phyloP scores from a whole-genome alignment of 2,888 invertebrate species.

The Metalampra italica region DNA sequence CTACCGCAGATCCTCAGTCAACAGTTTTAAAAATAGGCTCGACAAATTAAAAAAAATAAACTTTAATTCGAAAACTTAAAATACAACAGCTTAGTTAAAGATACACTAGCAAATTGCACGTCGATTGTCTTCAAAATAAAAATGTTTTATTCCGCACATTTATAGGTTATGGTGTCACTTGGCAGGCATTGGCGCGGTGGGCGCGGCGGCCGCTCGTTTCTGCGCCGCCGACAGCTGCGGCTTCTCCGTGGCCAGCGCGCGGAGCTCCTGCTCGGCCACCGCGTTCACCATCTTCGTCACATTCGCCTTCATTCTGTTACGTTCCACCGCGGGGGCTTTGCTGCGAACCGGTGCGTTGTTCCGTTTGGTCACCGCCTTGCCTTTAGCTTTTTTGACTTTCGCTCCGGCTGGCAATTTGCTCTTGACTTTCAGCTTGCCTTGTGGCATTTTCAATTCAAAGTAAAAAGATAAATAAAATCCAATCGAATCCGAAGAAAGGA shows the following conservation, averaged over 20 bases:
- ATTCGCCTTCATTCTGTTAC: conserved; percentile 81
- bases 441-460: conserved; percentile 77
- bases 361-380: conserved; percentile 77
- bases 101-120: too few relatives aligned
- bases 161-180: conserved; percentile 29
- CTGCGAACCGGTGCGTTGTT: conserved; percentile 82
- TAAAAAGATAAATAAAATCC: conserved; percentile 1
- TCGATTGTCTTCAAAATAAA: too few relatives aligned
- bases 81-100: too few relatives aligned
- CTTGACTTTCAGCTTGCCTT: conserved; percentile 84
- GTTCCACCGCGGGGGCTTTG: conserved; percentile 79
- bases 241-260: conserved; percentile 75
- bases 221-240: conserved; percentile 74
- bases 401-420: conserved; percentile 78
- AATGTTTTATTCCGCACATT: not conserved
- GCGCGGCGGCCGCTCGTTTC: conserved; percentile 57
- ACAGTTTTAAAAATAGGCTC: too few relatives aligned
- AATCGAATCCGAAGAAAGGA: not conserved
- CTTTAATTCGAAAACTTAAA: too few relatives aligned
- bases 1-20: too few relatives aligned
- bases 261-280: conserved; percentile 81
- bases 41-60: too few relatives aligned
- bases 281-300: conserved; percentile 85
- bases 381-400: conserved; percentile 72
- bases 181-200: conserved; percentile 57